Evolutionary conservation across 2,888 invertebrate genomes (phyloP).

Genomic region (Temnothorax rugatulus): DNA sequence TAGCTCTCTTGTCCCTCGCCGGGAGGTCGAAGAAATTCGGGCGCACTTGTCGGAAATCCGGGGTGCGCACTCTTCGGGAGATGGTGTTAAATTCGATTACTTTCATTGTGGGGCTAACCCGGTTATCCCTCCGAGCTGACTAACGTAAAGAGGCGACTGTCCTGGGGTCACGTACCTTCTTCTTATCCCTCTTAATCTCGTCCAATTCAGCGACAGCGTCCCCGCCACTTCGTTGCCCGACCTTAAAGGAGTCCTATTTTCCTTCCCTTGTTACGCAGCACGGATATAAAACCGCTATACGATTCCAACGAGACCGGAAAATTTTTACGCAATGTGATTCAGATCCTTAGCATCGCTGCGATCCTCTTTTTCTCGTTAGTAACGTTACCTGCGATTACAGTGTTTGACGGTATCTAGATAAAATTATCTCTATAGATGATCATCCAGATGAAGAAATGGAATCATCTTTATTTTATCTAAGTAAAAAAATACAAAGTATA

Average conservation of each 20-base stretch:
- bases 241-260: slow-evolving; percentile 42
- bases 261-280: not conserved
- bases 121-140: slow-evolving; percentile 81
- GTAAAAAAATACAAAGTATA: too few relatives aligned
- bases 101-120: slow-evolving; percentile 84
- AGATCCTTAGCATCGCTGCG: not conserved
- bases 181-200: slow-evolving; percentile 81
- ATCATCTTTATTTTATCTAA: too few relatives aligned
- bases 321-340: not conserved
- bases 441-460: too few relatives aligned
- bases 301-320: not conserved
- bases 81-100: slow-evolving; percentile 84
- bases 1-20: slow-evolving; percentile 61
- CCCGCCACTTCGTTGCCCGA: slow-evolving; percentile 56
- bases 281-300: slow-evolving; percentile 18
- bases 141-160: slow-evolving; percentile 77
- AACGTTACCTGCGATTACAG: not conserved
- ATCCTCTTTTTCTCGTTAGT: not conserved
- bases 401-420: too few relatives aligned
- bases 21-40: slow-evolving; percentile 72
- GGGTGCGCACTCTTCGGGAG: slow-evolving; percentile 76
- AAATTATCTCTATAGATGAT: too few relatives aligned
- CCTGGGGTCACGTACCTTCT: slow-evolving; percentile 80
- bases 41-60: slow-evolving; percentile 77
- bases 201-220: slow-evolving; percentile 72